Percentiles rank a stretch among this genome's conserved stretches.
phyloP scores from a whole-genome alignment of 2,797 vertebrate species.

The Arrhamphus sclerolepis region DNA sequence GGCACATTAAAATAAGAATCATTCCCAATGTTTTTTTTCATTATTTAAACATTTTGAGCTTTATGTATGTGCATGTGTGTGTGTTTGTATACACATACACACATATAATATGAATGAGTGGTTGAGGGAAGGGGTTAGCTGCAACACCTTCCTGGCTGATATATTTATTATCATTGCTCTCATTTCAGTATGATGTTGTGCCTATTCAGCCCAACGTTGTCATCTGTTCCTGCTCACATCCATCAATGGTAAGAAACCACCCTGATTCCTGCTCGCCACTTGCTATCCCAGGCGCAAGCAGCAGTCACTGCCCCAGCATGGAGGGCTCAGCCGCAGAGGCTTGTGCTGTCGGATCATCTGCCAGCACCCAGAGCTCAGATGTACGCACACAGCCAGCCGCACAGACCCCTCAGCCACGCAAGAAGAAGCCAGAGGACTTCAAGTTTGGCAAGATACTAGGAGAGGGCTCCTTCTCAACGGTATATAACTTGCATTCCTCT shows the following conservation, averaged over 20 bases:
- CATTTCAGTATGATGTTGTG: conserved; percentile 93
- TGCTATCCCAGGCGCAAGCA: conserved; percentile 87
- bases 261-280: conserved; percentile 89
- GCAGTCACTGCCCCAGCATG: conserved; percentile 88
- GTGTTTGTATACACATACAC: too few species aligned
- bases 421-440: conserved; percentile 97
- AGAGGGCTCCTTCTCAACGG: conserved; percentile 98
- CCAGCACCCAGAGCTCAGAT: conserved; percentile 79
- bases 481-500: conserved; percentile 76
- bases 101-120: too few species aligned
- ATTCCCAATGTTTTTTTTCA: not conserved
- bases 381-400: conserved; percentile 66
- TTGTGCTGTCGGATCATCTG: conserved; percentile 75
- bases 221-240: conserved; percentile 94
- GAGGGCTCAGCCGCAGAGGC: conserved; percentile 84
- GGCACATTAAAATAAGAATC: not conserved
- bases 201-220: conserved; percentile 96
- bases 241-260: conserved; percentile 98
- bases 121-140: not conserved
- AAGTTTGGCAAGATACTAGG: conserved; percentile 97
- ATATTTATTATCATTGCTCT: conserved; percentile 24
- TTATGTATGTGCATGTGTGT: too few species aligned
- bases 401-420: conserved; percentile 89
- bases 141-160: conserved; percentile 18
- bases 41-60: too few species aligned